Evolutionary conservation across 92 coral and sea anemone genomes (phyloP), one percentile per base, ranked within the genome.

Genomic region (Zoanthus gigantus): DNA sequence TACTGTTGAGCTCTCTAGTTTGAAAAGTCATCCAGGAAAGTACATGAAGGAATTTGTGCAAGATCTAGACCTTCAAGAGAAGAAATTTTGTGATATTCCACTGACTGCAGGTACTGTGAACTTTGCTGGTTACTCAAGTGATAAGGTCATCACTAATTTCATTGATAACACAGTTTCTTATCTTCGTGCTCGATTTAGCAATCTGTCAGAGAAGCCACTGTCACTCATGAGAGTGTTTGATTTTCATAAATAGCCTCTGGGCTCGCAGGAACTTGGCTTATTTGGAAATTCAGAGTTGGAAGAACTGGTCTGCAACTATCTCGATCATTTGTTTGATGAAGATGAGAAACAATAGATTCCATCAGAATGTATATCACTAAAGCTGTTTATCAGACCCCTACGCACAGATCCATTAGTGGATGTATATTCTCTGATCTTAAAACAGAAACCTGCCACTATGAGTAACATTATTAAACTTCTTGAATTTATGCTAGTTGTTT

Each of bases 341-440:
- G 78, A 74, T 7, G 57, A 74, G 78, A 74, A 74, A 74, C 8
- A 74, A 74, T 17, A 31, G 44, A 74, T 74, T 74, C 78, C 85
- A 61, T 61, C 85, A 87, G 90, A 87, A 83, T 87, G 90, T 85
- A 87, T 87, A 76, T 87, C 75, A 54, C 85, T 66, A 7, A 77
- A 87, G 53, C 90, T 77, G 61, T 87, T 77, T 87, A 63, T 87
- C 76, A 77, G 71, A 66, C n/a, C 74, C 76, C 28, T 82, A 9
- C 61, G 89, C 29, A 86, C 42, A 34, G 42, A 34, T 34, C 42
- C 42, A 34, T 34, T 34, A 34, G 3, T 34, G 42, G 42, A 34
- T 34, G 42, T 34, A 34, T 74, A 76, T 58, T 75, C 89, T 56
- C 76, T 86, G 72, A 73, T 86, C 45, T 34, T 76, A 52, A 76